Conservation (phyloP, 2,888 invertebrate genomes). For the Harpalus rufipes region DNA sequence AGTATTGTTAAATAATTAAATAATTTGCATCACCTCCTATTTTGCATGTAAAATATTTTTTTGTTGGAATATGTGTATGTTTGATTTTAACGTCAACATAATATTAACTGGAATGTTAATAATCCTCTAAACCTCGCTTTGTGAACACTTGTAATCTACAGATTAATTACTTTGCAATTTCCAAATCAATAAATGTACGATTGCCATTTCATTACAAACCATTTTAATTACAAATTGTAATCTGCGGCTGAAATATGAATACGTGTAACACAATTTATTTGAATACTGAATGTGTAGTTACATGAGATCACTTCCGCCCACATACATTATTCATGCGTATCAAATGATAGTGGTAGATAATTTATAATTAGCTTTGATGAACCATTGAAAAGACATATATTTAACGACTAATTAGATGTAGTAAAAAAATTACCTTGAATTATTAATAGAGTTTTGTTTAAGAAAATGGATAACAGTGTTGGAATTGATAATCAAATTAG, state of each 20-base stretch:
- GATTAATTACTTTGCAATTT: background rate
- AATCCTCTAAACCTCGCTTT: no score
- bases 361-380: background rate
- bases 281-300: slow-evolving; percentile 1
- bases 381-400: background rate
- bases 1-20: no score
- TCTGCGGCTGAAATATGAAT: slow-evolving; percentile 11
- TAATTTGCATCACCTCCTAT: no score
- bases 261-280: slow-evolving; percentile 4
- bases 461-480: no score
- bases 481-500: no score
- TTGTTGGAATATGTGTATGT: no score
- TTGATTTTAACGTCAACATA: no score
- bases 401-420: no score
- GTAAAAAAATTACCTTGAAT: no score
- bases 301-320: slow-evolving; percentile 1
- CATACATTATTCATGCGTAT: background rate
- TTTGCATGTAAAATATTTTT: no score
- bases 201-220: background rate
- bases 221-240: slow-evolving; percentile 30
- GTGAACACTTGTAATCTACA: background rate
- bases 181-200: background rate
- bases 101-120: no score
- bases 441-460: no score
- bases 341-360: background rate